Evolutionary conservation across 35 echinoderm and acorn worm genomes (phyloP).

Genomic region (Apostichopus californicus): DNA sequence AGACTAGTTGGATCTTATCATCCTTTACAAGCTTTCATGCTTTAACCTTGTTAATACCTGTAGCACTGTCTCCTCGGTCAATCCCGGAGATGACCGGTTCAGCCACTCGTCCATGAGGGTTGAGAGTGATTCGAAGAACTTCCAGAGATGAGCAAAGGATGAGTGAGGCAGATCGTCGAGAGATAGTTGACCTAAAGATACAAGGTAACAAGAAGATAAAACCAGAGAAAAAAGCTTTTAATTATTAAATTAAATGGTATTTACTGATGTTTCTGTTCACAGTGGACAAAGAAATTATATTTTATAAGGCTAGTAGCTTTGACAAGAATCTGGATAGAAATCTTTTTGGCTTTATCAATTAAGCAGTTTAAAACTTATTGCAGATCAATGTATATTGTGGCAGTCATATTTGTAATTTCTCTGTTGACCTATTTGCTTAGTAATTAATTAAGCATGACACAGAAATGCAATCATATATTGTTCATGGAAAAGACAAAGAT

Average conservation of each 20-base stretch:
- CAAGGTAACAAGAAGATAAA: neutral
- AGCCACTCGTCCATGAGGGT: constrained; percentile 52
- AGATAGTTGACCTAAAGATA: constrained; percentile 54
- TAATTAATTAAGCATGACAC: neutral
- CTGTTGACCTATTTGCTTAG: no score
- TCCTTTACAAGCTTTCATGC: neutral
- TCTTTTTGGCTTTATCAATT: no score
- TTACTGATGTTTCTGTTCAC: no score
- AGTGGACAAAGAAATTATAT: no score
- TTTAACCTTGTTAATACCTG: constrained; percentile 45
- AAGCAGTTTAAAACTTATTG: no score
- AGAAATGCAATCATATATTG: neutral
- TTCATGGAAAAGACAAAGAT: neutral
- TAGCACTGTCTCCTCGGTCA: constrained; percentile 59
- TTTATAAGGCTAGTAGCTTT: no score
- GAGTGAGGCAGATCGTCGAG: constrained; percentile 79
- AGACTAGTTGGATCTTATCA: no score
- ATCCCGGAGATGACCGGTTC: neutral
- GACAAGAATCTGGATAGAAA: no score
- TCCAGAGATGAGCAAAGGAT: constrained; percentile 65
- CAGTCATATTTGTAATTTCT: no score
- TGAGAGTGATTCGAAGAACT: constrained; percentile 38
- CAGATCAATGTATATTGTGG: no score
- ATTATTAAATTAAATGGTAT: no score
- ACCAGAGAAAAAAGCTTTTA: no score